Percentiles rank a stretch among this genome's conserved stretches.
These are phyloP conservation scores for Drosophila pachea DNA, from an alignment of 1,140 invertebrate genomes.

Conservation along the genomic window DNA sequence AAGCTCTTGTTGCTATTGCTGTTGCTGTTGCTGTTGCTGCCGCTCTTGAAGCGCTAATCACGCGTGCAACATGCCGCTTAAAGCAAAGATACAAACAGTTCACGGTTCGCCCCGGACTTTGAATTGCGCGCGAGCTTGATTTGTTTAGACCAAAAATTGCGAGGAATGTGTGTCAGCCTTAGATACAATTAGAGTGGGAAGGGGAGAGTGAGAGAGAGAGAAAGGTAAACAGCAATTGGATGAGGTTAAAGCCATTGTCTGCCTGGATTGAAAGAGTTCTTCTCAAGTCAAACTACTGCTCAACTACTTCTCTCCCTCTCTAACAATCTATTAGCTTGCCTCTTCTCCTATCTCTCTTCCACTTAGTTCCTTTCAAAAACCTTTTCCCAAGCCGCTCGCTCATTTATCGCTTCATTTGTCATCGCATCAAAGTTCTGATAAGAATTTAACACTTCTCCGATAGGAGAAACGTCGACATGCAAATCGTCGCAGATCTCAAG, in stretches of 20 bases:
- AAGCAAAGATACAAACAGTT: conserved; percentile 53
- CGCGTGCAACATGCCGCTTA: conserved; percentile 70
- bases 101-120: conserved; percentile 29
- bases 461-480: neutral
- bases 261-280: no score
- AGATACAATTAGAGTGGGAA: conserved; percentile 3
- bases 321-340: no score
- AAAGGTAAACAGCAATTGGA: neutral
- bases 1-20: conserved; percentile 36
- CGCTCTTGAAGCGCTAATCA: conserved; percentile 57
- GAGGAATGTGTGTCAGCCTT: conserved; percentile 39
- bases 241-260: neutral
- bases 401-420: no score
- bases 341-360: no score
- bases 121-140: conserved; percentile 26
- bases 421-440: no score
- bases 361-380: no score
- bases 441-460: no score
- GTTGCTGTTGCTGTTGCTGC: conserved; percentile 24
- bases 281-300: neutral
- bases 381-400: no score
- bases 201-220: neutral
- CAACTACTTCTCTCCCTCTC: no score
- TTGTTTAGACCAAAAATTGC: conserved; percentile 25
- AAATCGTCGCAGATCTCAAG: neutral